Evolutionary conservation across 2,888 invertebrate genomes (phyloP).

Genomic region (Meghimatium bilineatum): DNA sequence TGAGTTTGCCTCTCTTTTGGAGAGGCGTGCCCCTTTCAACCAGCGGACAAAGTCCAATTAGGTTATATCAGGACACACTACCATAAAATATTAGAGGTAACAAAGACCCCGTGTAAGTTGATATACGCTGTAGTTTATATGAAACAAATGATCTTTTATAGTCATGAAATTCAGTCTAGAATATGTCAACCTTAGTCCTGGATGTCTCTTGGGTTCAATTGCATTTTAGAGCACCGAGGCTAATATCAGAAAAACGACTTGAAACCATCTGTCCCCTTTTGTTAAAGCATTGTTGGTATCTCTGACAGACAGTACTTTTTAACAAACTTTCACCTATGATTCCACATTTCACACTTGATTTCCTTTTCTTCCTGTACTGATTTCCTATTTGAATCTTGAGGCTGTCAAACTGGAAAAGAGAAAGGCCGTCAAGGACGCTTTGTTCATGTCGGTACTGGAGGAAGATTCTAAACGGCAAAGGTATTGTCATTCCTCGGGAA

Average conservation of each 20-base stretch:
- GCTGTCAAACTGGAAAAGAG: not conserved
- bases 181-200: too few species aligned
- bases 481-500: conserved; percentile 15
- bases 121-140: too few species aligned
- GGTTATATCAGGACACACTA: too few species aligned
- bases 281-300: not conserved
- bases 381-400: conserved; percentile 1
- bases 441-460: not conserved
- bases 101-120: too few species aligned
- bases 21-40: too few species aligned
- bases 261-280: conserved; percentile 35
- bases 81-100: too few species aligned
- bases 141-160: too few species aligned
- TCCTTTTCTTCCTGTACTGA: conserved; percentile 4
- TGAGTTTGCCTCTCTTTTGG: too few species aligned
- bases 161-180: not conserved
- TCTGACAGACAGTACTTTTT: too few species aligned
- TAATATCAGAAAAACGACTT: not conserved
- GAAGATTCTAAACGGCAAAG: not conserved
- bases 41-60: too few species aligned
- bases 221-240: not conserved
- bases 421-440: not conserved
- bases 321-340: not conserved
- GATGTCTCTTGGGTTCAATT: not conserved
- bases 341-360: not conserved